Evolutionary conservation across 2,888 invertebrate species (phyloP).

Genomic region (Pterostichus niger): DNA sequence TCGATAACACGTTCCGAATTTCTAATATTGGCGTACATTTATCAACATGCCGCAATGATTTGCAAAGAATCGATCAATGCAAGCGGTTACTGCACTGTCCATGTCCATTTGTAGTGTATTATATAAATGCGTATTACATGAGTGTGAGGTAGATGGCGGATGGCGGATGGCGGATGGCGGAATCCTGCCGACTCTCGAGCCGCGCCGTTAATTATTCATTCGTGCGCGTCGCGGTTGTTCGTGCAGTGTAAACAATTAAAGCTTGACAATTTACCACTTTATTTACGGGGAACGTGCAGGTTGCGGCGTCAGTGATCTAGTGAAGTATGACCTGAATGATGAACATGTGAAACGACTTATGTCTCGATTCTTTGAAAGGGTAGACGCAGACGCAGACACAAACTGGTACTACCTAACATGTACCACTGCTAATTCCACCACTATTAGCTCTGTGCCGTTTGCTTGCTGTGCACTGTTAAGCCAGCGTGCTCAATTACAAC

Average conservation of each 20-base stretch:
- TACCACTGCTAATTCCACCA: constrained; percentile 5
- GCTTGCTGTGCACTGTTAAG: constrained; percentile 13
- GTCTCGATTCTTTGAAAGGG: neutral
- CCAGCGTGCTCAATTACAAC: constrained; percentile 52
- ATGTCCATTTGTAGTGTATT: too few relatives aligned
- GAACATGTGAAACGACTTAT: neutral
- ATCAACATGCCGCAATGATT: constrained; percentile 45
- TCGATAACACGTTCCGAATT: constrained; percentile 42
- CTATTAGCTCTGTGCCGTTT: constrained; percentile 37
- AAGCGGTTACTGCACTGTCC: too few relatives aligned
- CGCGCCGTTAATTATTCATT: constrained; percentile 54
- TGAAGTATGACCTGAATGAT: constrained; percentile 1
- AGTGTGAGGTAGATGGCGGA: neutral
- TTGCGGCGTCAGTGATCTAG: constrained; percentile 7
- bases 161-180: neutral
- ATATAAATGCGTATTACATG: neutral
- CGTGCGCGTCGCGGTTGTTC: constrained; percentile 49
- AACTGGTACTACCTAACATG: neutral
- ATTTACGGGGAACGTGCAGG: constrained; percentile 37
- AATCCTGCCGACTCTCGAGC: constrained; percentile 9
- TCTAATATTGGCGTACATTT: constrained; percentile 52
- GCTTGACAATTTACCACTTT: constrained; percentile 58
- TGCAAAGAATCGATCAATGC: constrained; percentile 11
- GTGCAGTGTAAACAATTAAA: constrained; percentile 60
- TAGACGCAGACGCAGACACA: neutral